These are phyloP conservation scores for Riparia riparia DNA, from an alignment of 2,113 vertebrate genomes.

Conservation along the genomic window DNA sequence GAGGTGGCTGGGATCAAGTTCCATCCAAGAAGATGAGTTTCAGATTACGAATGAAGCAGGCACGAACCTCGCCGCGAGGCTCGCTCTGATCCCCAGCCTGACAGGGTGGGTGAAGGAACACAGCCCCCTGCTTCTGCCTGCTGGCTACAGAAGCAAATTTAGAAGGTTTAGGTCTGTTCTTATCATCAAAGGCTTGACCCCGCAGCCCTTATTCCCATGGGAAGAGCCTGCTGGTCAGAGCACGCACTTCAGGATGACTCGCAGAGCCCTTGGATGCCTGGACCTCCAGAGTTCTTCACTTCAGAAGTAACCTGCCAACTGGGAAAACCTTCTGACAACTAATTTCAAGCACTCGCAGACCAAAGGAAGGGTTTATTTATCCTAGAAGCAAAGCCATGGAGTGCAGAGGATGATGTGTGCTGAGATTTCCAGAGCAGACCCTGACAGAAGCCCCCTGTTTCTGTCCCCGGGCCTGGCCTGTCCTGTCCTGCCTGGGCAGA, in stretches of 20 bases:
- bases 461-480: not conserved
- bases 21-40: not conserved
- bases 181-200: not conserved
- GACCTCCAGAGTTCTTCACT: not conserved
- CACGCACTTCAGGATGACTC: fast-evolving
- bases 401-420: not conserved
- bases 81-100: not conserved
- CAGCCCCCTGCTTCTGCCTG: not conserved
- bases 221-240: fast-evolving
- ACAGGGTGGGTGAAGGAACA: not conserved
- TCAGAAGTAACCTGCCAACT: not conserved
- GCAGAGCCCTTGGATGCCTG: not conserved
- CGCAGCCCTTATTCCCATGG: not conserved
- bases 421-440: not conserved
- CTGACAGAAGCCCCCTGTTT: not conserved
- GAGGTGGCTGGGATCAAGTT: not conserved
- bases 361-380: not conserved
- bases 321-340: not conserved
- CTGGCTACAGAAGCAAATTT: not conserved
- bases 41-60: not conserved
- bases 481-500: not conserved
- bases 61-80: not conserved
- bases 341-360: not conserved
- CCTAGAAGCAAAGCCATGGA: not conserved
- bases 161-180: not conserved